A percentile compares a stretch with the other conserved stretches of the same genome.
phyloP scores from a whole-genome alignment of 2,113 vertebrate species.

The Craseonycteris thonglongyai region DNA sequence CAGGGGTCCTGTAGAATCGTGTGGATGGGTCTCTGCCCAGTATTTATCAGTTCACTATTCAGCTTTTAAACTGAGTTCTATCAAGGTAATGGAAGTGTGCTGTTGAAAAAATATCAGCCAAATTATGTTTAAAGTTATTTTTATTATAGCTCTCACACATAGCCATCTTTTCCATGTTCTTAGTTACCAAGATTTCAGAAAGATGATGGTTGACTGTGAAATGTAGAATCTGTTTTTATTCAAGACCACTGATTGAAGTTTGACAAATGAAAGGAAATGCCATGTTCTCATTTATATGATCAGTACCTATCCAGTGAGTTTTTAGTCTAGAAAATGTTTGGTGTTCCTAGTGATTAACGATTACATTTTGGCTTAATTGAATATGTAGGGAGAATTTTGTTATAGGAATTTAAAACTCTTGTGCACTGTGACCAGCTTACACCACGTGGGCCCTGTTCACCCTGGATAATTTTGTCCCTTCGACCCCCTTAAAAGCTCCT shows the following conservation, averaged over 20 bases:
- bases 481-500: neutral
- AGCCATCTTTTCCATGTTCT: neutral
- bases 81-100: neutral
- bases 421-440: neutral
- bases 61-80: neutral
- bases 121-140: neutral
- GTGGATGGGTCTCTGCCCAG: neutral
- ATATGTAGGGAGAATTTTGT: neutral
- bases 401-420: neutral
- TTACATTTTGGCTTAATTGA: neutral
- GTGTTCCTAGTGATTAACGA: neutral
- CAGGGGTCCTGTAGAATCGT: neutral
- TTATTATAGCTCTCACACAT: neutral
- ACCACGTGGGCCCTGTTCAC: accelerated
- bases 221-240: neutral
- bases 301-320: neutral
- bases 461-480: neutral
- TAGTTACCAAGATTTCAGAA: neutral
- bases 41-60: neutral
- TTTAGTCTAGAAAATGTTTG: neutral
- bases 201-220: neutral
- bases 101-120: neutral
- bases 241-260: neutral
- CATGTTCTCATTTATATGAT: neutral
- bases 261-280: neutral